Base-by-base conservation (phyloP, 1,140 invertebrate species). In the Pristionchus pacificus region DNA sequence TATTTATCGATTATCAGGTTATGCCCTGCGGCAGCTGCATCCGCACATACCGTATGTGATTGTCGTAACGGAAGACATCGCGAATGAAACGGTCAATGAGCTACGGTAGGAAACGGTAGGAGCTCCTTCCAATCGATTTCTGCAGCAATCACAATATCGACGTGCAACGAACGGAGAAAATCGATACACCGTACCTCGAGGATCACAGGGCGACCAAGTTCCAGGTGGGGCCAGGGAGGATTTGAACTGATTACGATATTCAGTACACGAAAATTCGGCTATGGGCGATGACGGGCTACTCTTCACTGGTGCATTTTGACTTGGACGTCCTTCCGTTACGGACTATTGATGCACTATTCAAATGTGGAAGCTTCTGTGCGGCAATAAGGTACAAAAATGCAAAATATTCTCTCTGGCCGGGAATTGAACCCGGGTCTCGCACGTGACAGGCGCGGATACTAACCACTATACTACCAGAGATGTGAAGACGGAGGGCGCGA, bases 361-460 rank as follows among this genome's bases (percentile, higher is more conserved):
- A 49, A 49, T 49, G 38, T 19, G 38, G 38, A 6, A 49, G 6
- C 38, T 49, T 49, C 19, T 49, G 38, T 49, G 38, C 38, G 6
- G 6, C 38, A 10, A 6, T 49, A 6, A 6, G 38, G 38, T 49
- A n/a, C n/a, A n/a, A n/a, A n/a, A n/a, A n/a, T n/a, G n/a, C 30
- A 66, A 72, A 66, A 72, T 63, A 29, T 67, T 72, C 76, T 77
- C 76, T 65, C 58, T 74, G 76, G 65, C 77, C 64, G 73, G 76
- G 76, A 77, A 77, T 77, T 77, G 79, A 78, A 77, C 76, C 76
- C 77, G 76, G 76, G 76, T 78, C 77, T 78, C 77, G 65, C 77
- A 75, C 68, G 77, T 77, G 77, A 77, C 77, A 77, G 77, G 67
- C 77, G 77, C 68, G 77, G 75, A 78, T 77, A 78, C 76, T 77